These are phyloP conservation scores for Oncorhynchus tshawytscha DNA, from an alignment of 2,113 vertebrate species.

Conservation along the genomic window DNA sequence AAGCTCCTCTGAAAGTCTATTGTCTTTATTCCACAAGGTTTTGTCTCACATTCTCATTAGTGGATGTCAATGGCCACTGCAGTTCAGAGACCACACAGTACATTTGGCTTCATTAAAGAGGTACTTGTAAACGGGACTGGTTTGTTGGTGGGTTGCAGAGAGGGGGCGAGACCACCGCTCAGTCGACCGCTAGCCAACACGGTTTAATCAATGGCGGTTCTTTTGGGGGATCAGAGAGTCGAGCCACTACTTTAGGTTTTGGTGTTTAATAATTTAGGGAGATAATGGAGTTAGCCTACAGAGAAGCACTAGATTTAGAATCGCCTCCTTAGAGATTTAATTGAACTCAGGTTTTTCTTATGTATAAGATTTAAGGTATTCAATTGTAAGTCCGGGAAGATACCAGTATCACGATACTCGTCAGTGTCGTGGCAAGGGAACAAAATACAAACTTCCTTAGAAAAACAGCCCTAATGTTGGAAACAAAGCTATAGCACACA, in stretches of 20 bases:
- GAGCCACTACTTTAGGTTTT: not conserved
- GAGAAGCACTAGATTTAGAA: not conserved
- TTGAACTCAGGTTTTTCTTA: not conserved
- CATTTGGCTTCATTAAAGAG: constrained; percentile 50
- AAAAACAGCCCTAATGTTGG: too few species aligned
- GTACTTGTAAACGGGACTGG: constrained; percentile 1
- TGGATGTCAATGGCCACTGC: constrained; percentile 46
- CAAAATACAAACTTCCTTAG: too few species aligned
- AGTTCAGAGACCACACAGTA: constrained; percentile 54
- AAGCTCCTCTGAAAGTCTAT: constrained; percentile 44
- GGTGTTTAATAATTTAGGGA: not conserved
- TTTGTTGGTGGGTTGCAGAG: not conserved
- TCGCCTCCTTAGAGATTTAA: not conserved
- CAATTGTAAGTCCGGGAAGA: too few species aligned
- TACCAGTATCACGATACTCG: too few species aligned
- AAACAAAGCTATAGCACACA: too few species aligned
- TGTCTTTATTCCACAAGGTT: constrained; percentile 60
- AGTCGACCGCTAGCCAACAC: not conserved
- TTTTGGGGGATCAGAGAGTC: not conserved
- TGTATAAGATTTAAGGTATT: not conserved
- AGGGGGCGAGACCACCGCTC: not conserved
- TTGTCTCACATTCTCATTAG: constrained; percentile 62
- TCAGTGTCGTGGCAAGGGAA: too few species aligned
- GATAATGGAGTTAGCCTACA: not conserved
- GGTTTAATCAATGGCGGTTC: not conserved